These are phyloP conservation scores for Cactoblastis cactorum DNA, from an alignment of 2,888 invertebrate species.

Conservation along the genomic window DNA sequence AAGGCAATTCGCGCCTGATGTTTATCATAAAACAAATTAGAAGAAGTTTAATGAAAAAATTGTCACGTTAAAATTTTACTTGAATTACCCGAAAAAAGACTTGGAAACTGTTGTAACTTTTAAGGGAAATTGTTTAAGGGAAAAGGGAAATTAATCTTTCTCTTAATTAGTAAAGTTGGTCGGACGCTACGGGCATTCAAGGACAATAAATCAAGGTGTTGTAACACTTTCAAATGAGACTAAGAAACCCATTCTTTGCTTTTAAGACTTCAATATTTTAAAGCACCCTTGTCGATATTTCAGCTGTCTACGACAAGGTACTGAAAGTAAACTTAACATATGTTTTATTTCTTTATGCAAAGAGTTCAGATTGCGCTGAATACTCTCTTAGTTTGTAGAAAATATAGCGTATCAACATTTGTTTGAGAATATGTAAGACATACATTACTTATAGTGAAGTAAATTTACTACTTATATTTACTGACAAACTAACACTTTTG, in stretches of 20 bases:
- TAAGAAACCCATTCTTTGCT: slow-evolving; percentile 47
- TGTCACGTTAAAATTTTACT: slow-evolving; percentile 37
- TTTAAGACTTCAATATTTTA: slow-evolving; percentile 52
- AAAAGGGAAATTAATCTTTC: slow-evolving; percentile 75
- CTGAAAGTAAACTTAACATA: slow-evolving; percentile 1
- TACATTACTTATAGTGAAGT: too few species aligned
- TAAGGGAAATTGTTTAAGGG: slow-evolving; percentile 68
- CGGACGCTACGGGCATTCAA: slow-evolving; percentile 59
- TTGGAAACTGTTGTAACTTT: slow-evolving; percentile 53
- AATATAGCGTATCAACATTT: neutral
- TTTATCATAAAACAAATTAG: slow-evolving; percentile 18
- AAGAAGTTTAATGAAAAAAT: slow-evolving; percentile 27
- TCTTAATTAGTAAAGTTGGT: slow-evolving; percentile 75
- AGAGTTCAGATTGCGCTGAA: neutral
- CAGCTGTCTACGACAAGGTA: slow-evolving; percentile 30
- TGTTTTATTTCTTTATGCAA: neutral
- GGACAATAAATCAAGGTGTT: slow-evolving; percentile 74
- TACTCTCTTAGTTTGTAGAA: neutral
- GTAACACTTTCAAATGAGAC: slow-evolving; percentile 46
- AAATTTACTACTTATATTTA: too few species aligned
- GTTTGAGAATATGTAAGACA: neutral
- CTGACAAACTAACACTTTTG: too few species aligned
- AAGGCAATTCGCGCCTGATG: slow-evolving; percentile 4
- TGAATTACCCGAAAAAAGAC: slow-evolving; percentile 41
- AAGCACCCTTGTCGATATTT: slow-evolving; percentile 48